These are phyloP conservation scores for Odontomachus brunneus DNA, from an alignment of 1,140 invertebrate genomes.

Conservation along the genomic window DNA sequence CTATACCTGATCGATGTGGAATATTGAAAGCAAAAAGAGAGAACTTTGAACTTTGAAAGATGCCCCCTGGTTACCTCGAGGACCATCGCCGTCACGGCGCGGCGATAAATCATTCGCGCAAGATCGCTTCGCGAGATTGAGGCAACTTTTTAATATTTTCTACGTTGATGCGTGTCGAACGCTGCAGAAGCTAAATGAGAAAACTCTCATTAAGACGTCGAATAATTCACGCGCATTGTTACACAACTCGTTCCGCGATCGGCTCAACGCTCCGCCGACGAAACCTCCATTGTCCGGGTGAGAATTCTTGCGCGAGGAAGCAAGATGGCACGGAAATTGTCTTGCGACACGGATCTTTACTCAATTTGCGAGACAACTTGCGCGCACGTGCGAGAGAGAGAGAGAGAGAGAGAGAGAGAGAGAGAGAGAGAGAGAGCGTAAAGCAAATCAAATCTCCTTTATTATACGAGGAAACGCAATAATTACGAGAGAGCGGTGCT, in stretches of 20 bases:
- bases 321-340: background rate
- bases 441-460: slow-evolving; percentile 32
- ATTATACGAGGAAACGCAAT: background rate
- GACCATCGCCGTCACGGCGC: no score
- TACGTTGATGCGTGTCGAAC: no score
- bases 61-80: no score
- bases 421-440: background rate
- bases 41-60: no score
- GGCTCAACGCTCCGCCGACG: background rate
- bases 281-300: slow-evolving; percentile 3
- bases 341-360: slow-evolving; percentile 21
- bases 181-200: background rate
- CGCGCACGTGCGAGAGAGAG: background rate
- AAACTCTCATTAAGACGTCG: background rate
- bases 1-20: slow-evolving; percentile 81
- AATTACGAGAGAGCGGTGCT: background rate
- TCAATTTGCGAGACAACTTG: background rate
- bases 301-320: slow-evolving; percentile 1
- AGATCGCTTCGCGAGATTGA: background rate
- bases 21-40: slow-evolving; percentile 15
- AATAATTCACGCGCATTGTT: background rate
- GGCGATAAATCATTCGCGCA: no score
- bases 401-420: background rate
- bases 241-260: no score
- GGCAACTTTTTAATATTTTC: background rate